These are phyloP conservation scores for Drosophila fungiperda DNA, from an alignment of 2,888 invertebrate species.

Conservation along the genomic window DNA sequence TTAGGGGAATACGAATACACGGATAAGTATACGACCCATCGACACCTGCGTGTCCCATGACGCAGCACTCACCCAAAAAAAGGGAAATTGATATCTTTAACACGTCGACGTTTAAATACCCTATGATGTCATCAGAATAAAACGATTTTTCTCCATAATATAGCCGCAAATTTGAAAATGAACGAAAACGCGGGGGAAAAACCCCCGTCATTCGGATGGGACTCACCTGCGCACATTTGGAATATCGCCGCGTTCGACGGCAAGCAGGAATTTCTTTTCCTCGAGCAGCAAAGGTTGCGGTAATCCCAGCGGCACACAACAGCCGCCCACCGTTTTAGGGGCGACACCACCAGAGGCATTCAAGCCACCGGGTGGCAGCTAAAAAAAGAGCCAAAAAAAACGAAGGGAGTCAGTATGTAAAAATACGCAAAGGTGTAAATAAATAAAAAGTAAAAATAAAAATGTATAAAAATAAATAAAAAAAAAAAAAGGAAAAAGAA, in stretches of 20 bases:
- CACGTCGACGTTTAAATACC: not conserved
- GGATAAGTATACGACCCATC: constrained; percentile 50
- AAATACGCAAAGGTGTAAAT: constrained; percentile 59
- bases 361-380: constrained; percentile 63
- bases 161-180: constrained; percentile 31
- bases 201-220: constrained; percentile 20
- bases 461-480: constrained; percentile 3
- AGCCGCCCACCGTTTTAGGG: constrained; percentile 74
- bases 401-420: constrained; percentile 30
- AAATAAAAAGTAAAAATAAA: constrained; percentile 47
- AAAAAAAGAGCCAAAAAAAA: constrained; percentile 5
- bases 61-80: constrained; percentile 35
- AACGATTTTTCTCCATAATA: not conserved
- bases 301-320: constrained; percentile 87
- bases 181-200: not conserved
- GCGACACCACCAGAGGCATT: constrained; percentile 40
- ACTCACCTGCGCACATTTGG: constrained; percentile 92
- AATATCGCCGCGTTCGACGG: constrained; percentile 97
- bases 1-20: constrained; percentile 10
- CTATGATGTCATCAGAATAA: not conserved
- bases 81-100: too few species aligned
- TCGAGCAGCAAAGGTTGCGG: constrained; percentile 91
- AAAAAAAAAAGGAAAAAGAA: not conserved
- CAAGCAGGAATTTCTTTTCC: constrained; percentile 96
- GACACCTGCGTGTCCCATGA: constrained; percentile 57